phyloP scores from a whole-genome alignment of 2,888 invertebrate genomes.

The Tholera decimalis region DNA sequence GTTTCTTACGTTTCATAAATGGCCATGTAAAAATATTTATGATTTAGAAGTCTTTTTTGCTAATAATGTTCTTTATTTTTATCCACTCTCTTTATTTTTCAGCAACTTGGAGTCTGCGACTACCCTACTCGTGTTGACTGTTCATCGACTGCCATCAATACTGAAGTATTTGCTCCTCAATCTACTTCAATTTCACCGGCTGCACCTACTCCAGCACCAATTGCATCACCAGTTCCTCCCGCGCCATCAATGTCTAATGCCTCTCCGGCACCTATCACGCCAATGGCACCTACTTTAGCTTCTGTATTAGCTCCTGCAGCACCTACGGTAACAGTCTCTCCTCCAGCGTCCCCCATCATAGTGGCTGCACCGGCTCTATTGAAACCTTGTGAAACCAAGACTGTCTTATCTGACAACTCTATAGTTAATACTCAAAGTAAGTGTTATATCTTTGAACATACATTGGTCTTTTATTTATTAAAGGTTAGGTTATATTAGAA shows the following conservation, averaged over 20 bases:
- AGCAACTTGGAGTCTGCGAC: constrained; percentile 93
- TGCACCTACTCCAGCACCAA: constrained; percentile 22
- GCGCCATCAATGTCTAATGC: constrained; percentile 17
- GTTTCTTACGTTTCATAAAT: too few species aligned
- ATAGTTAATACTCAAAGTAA: constrained; percentile 78
- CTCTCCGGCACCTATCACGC: constrained; percentile 32
- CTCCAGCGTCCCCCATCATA: constrained; percentile 19
- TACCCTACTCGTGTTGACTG: constrained; percentile 92
- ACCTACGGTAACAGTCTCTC: constrained; percentile 18
- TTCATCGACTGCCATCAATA: constrained; percentile 56
- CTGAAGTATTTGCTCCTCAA: constrained; percentile 53
- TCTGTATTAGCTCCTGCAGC: constrained; percentile 19
- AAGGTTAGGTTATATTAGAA: neutral
- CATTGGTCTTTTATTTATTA: constrained; percentile 5
- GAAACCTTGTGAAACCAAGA: constrained; percentile 55
- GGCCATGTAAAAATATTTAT: too few species aligned
- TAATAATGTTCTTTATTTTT: neutral
- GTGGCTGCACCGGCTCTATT: constrained; percentile 33
- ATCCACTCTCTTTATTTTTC: constrained; percentile 65
- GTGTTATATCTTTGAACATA: constrained; percentile 36
- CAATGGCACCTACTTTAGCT: constrained; percentile 26
- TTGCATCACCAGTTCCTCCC: constrained; percentile 19
- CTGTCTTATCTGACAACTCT: constrained; percentile 69
- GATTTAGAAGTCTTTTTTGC: neutral
- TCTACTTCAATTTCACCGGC: constrained; percentile 19